Evolutionary conservation across 2,797 vertebrate genomes (phyloP).

Genomic region (Botia almorhae): DNA sequence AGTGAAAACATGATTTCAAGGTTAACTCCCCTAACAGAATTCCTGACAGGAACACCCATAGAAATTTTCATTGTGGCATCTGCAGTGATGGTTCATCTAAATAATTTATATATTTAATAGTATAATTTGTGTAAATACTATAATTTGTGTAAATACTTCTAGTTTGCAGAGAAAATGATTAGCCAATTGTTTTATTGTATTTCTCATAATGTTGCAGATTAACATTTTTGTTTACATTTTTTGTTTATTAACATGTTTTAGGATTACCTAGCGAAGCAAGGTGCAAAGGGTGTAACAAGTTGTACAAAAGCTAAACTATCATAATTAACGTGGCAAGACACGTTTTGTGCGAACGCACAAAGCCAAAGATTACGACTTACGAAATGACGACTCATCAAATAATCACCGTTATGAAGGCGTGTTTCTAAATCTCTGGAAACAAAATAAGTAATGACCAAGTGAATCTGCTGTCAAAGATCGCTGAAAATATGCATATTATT

Average conservation of each 20-base stretch:
- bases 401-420: background rate
- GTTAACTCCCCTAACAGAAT: slow-evolving; percentile 49
- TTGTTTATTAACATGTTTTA: too few species aligned
- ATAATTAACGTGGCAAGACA: slow-evolving; percentile 23
- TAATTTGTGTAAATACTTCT: too few species aligned
- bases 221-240: background rate
- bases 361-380: background rate
- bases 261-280: background rate
- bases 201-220: background rate
- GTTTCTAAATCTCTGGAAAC: background rate
- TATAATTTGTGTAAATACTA: background rate
- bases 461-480: background rate
- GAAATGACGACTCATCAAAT: background rate
- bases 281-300: slow-evolving; percentile 8
- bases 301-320: slow-evolving; percentile 3
- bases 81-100: background rate
- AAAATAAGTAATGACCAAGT: background rate
- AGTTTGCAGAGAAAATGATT: background rate
- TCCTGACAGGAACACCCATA: slow-evolving; percentile 48
- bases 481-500: background rate
- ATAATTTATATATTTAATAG: background rate
- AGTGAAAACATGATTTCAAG: slow-evolving; percentile 4
- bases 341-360: background rate
- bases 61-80: slow-evolving; percentile 2
- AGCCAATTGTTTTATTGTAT: background rate